These are phyloP conservation scores for Psephotus haematonotus DNA, from an alignment of 2,113 vertebrate species.

Conservation along the genomic window DNA sequence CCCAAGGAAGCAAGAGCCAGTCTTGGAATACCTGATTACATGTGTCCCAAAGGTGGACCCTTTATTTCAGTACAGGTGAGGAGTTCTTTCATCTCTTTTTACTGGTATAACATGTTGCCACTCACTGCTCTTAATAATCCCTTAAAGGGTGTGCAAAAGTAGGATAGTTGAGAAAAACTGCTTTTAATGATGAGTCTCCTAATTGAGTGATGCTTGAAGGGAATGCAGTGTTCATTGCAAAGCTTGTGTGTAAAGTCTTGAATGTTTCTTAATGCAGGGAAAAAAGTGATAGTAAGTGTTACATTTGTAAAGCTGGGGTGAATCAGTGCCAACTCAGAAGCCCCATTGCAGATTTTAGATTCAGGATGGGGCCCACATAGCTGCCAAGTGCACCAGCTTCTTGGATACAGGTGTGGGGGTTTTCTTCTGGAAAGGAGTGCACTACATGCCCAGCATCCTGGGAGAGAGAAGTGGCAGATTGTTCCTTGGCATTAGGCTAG, in stretches of 20 bases:
- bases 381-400: not conserved
- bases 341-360: not conserved
- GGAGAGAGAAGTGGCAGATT: not conserved
- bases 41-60: not conserved
- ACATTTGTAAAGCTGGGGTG: not conserved
- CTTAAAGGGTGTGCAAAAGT: not conserved
- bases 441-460: not conserved
- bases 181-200: not conserved
- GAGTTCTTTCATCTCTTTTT: not conserved
- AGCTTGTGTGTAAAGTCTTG: not conserved
- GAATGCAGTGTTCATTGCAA: not conserved
- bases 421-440: not conserved
- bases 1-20: not conserved
- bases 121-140: not conserved
- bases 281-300: not conserved
- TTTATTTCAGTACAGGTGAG: not conserved
- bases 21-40: not conserved
- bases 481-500: not conserved
- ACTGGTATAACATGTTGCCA: not conserved
- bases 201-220: not conserved
- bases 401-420: fast-evolving
- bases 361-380: not conserved
- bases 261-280: not conserved
- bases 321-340: not conserved
- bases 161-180: not conserved